Percentiles rank a stretch among this genome's conserved stretches.
These are phyloP conservation scores for Rhadina sibilatrix DNA, from an alignment of 2,113 vertebrate genomes.

Conservation along the genomic window DNA sequence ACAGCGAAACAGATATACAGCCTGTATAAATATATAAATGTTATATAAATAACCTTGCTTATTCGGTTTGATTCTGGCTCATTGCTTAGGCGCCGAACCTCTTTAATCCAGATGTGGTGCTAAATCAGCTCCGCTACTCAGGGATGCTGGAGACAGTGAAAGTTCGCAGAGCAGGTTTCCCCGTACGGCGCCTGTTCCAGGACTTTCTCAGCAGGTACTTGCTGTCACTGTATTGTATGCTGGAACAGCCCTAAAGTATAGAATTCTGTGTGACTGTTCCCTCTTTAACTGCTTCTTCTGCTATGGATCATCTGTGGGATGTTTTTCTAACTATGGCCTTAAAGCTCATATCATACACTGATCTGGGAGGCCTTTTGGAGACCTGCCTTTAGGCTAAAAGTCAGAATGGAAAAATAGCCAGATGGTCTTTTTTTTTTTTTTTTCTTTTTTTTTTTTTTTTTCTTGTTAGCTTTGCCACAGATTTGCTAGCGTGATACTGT, in stretches of 20 bases:
- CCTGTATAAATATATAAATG: not conserved
- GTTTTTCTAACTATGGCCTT: not conserved
- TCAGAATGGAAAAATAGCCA: constrained; percentile 10
- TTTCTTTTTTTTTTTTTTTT: not conserved
- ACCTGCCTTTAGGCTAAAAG: not conserved
- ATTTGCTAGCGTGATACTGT: not conserved
- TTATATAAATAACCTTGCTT: not conserved
- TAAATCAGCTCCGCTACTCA: constrained; percentile 89
- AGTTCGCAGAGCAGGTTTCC: constrained; percentile 88
- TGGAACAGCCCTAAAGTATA: not conserved
- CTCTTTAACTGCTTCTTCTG: not conserved
- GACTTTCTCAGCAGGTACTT: constrained; percentile 84
- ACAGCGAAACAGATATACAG: not conserved
- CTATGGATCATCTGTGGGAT: not conserved
- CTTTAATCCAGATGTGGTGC: constrained; percentile 84
- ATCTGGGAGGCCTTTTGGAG: not conserved
- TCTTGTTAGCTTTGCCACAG: not conserved
- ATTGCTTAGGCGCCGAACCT: constrained; percentile 75
- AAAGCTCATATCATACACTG: not conserved
- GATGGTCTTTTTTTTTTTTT: not conserved
- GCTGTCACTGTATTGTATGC: not conserved
- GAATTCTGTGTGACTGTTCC: not conserved
- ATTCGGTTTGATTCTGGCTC: not conserved
- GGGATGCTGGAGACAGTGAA: constrained; percentile 94
- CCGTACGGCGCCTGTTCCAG: constrained; percentile 83